Conservation (phyloP, 1,140 invertebrate species). For the Drosophila eugracilis region DNA sequence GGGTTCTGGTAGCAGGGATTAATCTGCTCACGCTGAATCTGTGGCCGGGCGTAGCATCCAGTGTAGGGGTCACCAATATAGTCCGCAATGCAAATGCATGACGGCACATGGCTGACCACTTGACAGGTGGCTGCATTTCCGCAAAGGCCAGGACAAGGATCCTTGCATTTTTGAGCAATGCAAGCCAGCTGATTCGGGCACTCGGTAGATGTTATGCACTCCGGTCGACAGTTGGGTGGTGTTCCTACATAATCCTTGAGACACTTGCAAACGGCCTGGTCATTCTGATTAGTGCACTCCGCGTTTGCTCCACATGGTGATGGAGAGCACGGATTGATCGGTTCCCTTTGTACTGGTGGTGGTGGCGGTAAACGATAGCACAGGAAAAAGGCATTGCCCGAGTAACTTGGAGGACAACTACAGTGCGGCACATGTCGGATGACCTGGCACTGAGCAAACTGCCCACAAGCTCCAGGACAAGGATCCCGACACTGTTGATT, state of each 20-base stretch:
- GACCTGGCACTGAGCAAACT: constrained; percentile 90
- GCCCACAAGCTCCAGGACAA: constrained; percentile 89
- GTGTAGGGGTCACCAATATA: constrained; percentile 89
- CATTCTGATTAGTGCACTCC: constrained; percentile 88
- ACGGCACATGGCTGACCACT: constrained; percentile 90
- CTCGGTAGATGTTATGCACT: constrained; percentile 88
- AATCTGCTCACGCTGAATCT: constrained; percentile 84
- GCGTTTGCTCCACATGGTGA: constrained; percentile 91
- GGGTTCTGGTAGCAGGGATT: constrained; percentile 87
- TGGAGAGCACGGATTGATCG: constrained; percentile 88
- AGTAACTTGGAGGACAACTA: constrained; percentile 90
- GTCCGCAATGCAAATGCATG: constrained; percentile 89
- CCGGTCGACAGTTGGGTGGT: constrained; percentile 90
- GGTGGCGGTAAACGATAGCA: constrained; percentile 68
- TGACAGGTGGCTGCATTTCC: constrained; percentile 90
- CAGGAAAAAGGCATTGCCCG: constrained; percentile 91
- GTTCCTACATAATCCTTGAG: constrained; percentile 90
- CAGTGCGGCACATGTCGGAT: constrained; percentile 94
- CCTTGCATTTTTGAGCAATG: constrained; percentile 88
- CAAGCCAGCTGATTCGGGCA: constrained; percentile 89
- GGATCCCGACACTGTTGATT: constrained; percentile 90
- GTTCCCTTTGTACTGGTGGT: constrained; percentile 63
- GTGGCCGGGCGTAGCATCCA: constrained; percentile 85
- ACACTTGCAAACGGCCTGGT: constrained; percentile 92
- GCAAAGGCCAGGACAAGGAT: constrained; percentile 90